Evolutionary conservation across 1,140 invertebrate genomes (phyloP).

Genomic region (Tetramorium alpestre): DNA sequence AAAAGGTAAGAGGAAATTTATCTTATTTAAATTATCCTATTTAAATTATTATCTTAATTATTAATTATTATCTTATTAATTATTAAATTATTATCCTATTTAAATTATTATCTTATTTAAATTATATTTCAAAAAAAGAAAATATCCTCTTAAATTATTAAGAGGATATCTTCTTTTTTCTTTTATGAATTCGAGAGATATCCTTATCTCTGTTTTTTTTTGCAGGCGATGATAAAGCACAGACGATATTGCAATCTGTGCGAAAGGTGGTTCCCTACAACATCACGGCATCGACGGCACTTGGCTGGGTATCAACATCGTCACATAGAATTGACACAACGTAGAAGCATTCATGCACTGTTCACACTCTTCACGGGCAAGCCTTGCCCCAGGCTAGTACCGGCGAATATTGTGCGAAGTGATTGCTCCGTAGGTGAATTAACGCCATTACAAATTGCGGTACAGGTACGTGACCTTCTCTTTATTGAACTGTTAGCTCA

Average conservation of each 20-base stretch:
- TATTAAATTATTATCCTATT: no score
- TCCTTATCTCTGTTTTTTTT: conserved; percentile 7
- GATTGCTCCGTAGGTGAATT: conserved; percentile 82
- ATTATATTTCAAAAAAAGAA: neutral
- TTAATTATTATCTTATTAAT: no score
- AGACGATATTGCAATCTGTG: conserved; percentile 83
- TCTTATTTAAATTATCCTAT: neutral
- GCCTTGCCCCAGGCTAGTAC: conserved; percentile 82
- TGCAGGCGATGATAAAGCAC: conserved; percentile 83
- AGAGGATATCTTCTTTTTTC: neutral
- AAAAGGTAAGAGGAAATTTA: conserved; percentile 77
- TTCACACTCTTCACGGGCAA: conserved; percentile 85
- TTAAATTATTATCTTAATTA: no score
- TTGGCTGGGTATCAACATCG: conserved; percentile 83
- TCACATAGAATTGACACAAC: conserved; percentile 83
- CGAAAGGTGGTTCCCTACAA: conserved; percentile 83
- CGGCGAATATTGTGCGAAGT: conserved; percentile 78
- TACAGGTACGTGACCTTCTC: conserved; percentile 79
- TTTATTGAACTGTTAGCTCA: neutral
- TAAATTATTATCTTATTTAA: neutral
- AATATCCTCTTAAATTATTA: neutral
- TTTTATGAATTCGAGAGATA: neutral
- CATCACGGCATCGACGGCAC: conserved; percentile 81
- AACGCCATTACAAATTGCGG: conserved; percentile 84
- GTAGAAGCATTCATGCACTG: conserved; percentile 84